Conservation (phyloP, 2,797 vertebrate species). For the Yasuhikotakia modesta region DNA sequence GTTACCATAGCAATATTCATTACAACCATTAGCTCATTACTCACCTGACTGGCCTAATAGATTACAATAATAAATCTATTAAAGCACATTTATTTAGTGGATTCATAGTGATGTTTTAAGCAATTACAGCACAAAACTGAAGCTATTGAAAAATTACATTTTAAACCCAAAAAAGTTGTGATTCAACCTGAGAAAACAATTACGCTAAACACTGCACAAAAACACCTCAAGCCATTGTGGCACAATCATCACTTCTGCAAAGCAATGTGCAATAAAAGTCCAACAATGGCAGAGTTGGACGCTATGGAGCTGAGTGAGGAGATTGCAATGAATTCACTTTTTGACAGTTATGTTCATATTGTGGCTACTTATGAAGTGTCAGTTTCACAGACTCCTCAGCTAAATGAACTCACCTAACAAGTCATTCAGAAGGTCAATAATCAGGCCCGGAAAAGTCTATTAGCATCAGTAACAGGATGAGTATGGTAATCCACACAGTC, state of each 20-base stretch:
- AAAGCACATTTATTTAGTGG: constrained; percentile 12
- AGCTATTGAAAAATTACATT: background rate
- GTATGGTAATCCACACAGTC: constrained; percentile 75
- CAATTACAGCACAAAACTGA: background rate
- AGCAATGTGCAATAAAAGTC: background rate
- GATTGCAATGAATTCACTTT: background rate
- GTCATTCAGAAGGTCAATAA: constrained; percentile 69
- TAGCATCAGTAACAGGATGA: constrained; percentile 75
- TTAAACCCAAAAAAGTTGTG: background rate
- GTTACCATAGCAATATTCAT: constrained; percentile 52
- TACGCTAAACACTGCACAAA: too few relatives aligned
- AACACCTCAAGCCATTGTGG: too few relatives aligned
- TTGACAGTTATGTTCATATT: background rate
- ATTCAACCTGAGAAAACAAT: too few relatives aligned
- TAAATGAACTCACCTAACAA: constrained; percentile 78
- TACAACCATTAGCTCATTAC: constrained; percentile 31
- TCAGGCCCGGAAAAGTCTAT: constrained; percentile 73
- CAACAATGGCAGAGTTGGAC: background rate
- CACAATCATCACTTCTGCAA: background rate
- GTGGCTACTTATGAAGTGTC: constrained; percentile 50
- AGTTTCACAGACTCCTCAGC: constrained; percentile 70
- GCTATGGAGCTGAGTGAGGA: background rate
- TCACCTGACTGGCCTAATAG: constrained; percentile 37
- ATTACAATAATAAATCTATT: constrained; percentile 36
- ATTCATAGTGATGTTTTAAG: background rate